Percentiles rank a stretch among this genome's conserved stretches.
phyloP scores from a whole-genome alignment of 1,140 invertebrate genomes.

The Ips typographus region DNA sequence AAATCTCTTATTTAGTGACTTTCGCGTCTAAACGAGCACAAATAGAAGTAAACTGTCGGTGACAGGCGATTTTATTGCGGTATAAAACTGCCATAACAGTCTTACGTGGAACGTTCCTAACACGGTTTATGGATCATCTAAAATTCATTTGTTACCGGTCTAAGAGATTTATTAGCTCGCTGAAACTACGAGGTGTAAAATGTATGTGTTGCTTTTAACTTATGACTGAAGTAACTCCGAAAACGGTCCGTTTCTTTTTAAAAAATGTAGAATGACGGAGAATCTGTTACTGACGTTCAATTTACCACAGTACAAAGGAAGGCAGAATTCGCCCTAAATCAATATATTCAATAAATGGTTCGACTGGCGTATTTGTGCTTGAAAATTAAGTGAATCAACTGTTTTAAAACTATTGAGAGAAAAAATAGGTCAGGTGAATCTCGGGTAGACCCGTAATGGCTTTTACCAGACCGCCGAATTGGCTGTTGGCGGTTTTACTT shows the following conservation, averaged over 20 bases:
- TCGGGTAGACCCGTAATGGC: conserved; percentile 8
- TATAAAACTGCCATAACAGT: conserved; percentile 18
- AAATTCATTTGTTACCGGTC: conserved; percentile 14
- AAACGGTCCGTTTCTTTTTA: no score
- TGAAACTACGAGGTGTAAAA: conserved; percentile 2
- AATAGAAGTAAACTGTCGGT: conserved; percentile 6
- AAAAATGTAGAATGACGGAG: background rate
- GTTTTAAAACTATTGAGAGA: background rate
- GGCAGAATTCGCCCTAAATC: no score
- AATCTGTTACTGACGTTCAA: conserved; percentile 9
- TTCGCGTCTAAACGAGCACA: background rate
- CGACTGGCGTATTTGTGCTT: no score
- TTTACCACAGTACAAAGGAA: background rate
- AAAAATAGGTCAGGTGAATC: conserved; percentile 8
- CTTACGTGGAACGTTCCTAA: conserved; percentile 3
- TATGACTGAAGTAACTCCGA: background rate
- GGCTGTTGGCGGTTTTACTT: conserved; percentile 33
- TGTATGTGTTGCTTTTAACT: conserved; percentile 1
- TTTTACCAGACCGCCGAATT: conserved; percentile 29
- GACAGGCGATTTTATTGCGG: conserved; percentile 17
- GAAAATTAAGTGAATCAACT: no score
- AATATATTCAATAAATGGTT: no score
- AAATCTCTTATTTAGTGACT: background rate
- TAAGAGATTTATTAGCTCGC: background rate
- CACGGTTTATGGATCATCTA: conserved; percentile 16